Base-by-base conservation (phyloP, 2,888 invertebrate genomes). In the Stenodera caucasica region DNA sequence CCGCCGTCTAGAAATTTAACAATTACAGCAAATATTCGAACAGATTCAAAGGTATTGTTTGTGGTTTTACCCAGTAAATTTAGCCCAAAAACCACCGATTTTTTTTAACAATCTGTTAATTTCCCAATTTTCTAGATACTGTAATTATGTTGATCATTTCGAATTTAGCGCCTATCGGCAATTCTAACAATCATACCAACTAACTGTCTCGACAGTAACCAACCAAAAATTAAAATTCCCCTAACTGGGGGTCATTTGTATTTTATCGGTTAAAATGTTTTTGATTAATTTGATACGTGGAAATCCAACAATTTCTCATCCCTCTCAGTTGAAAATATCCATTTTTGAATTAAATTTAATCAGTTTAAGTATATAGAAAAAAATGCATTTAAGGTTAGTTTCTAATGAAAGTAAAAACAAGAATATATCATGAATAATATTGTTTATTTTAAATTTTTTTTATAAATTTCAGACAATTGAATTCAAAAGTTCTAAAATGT, bases 231-330 rank as follows among this genome's bases (percentile, higher is more conserved):
- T 9, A 2, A 45, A 45, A 45, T 23, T n/a, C 18, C 12, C 23
- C 45, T 23, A 23, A n/a, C 12, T 51, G 45, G 33, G 29, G n/a
- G 50, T 58, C 50, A 29, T 18, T 37, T 59, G 50, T 60, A 52
- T 26, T 60, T 60, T 61, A 53, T 55, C 45, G 49, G 57, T 54
- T 57, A 54, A 49, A 61, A 61, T 61, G 61, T 58, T 61, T 57
- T 54, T 35, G 55, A 58, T 55, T 61, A 57, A 40, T 61, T 58
- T 57, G 52, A 55, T 61, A 61, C 61, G 61, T 61, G 61, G 54
- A 33, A 55, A 55, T 32, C 55, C 26, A 45, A 51, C 37, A 60
- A 29, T 49, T 21, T 12, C 14, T 3, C 2, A n/a, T 18, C 32
- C 30, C 9, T 21, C 4, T 4, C 40, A 11, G 4, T 40, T 9